Percentiles rank a stretch among this genome's conserved stretches.
Conservation (phyloP, 2,113 vertebrate species). For the Odobenus rosmarus region DNA sequence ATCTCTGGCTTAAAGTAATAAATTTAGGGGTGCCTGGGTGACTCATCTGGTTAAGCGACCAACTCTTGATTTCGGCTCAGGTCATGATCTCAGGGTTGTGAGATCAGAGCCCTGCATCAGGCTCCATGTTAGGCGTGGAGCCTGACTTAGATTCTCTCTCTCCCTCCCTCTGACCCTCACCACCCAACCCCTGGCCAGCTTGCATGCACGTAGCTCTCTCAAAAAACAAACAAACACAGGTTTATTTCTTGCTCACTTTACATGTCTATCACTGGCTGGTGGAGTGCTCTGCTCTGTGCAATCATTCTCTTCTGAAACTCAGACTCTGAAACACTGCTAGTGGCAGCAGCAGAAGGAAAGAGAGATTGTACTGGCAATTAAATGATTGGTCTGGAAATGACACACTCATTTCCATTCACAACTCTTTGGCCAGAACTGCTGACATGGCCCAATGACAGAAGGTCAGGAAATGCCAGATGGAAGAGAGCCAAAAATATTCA, state of each 20-base stretch:
- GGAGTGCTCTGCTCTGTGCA: constrained; percentile 15
- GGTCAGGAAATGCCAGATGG: background rate
- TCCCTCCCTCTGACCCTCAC: background rate
- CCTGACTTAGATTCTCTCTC: background rate
- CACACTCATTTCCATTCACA: constrained; percentile 23
- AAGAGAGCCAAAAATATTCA: constrained; percentile 23
- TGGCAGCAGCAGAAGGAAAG: constrained; percentile 6
- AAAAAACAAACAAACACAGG: background rate
- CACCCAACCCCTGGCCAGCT: background rate
- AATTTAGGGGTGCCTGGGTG: background rate
- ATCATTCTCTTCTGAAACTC: background rate
- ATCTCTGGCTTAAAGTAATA: constrained; percentile 36
- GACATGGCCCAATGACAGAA: background rate
- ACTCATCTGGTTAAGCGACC: background rate
- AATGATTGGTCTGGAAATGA: background rate
- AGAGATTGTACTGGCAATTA: background rate
- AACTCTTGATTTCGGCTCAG: background rate
- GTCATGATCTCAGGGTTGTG: background rate
- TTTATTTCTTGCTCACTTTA: background rate
- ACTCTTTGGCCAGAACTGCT: constrained; percentile 39
- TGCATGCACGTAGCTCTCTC: background rate
- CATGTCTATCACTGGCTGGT: background rate
- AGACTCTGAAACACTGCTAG: constrained; percentile 3
- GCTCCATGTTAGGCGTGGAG: background rate
- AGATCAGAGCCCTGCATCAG: background rate